phyloP scores from a whole-genome alignment of 1,140 invertebrate genomes.

The Arctopsyche grandis region DNA sequence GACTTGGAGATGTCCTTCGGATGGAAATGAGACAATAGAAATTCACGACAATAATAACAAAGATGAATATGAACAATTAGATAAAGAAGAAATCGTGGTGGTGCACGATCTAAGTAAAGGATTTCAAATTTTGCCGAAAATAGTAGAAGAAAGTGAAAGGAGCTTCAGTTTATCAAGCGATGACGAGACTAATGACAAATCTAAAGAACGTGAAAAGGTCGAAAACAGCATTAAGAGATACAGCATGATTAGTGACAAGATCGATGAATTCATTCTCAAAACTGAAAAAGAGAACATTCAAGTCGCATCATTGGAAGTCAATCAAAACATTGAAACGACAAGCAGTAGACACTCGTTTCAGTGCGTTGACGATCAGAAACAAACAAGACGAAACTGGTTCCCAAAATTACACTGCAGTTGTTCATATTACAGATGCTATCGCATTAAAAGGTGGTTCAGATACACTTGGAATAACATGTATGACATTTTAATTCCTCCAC shows the following conservation, averaged over 20 bases:
- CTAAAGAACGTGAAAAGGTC: slow-evolving; percentile 58
- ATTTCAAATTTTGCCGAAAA: slow-evolving; percentile 64
- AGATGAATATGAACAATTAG: slow-evolving; percentile 31
- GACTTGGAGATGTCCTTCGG: slow-evolving; percentile 64
- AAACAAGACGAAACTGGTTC: not conserved
- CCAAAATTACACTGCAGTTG: slow-evolving; percentile 19
- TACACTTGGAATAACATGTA: slow-evolving; percentile 61
- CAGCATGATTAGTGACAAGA: slow-evolving; percentile 63
- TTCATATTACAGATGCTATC: slow-evolving; percentile 61
- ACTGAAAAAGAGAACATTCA: slow-evolving; percentile 50
- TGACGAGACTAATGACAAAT: slow-evolving; percentile 36
- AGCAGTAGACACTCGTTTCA: not conserved
- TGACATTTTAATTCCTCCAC: slow-evolving; percentile 63
- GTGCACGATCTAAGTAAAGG: slow-evolving; percentile 62
- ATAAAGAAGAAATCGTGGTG: slow-evolving; percentile 48
- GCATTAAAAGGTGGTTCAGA: slow-evolving; percentile 58
- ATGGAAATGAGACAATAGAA: slow-evolving; percentile 59
- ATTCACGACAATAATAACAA: slow-evolving; percentile 55
- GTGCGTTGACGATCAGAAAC: not conserved
- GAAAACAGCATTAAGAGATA: slow-evolving; percentile 63
- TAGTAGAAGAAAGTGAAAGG: slow-evolving; percentile 64
- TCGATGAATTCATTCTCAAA: slow-evolving; percentile 63
- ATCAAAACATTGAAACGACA: not conserved
- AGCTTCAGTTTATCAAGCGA: slow-evolving; percentile 60
- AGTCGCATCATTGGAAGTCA: not conserved